Evolutionary conservation across 2,113 vertebrate genomes (phyloP).

Genomic region (Bos indicus): DNA sequence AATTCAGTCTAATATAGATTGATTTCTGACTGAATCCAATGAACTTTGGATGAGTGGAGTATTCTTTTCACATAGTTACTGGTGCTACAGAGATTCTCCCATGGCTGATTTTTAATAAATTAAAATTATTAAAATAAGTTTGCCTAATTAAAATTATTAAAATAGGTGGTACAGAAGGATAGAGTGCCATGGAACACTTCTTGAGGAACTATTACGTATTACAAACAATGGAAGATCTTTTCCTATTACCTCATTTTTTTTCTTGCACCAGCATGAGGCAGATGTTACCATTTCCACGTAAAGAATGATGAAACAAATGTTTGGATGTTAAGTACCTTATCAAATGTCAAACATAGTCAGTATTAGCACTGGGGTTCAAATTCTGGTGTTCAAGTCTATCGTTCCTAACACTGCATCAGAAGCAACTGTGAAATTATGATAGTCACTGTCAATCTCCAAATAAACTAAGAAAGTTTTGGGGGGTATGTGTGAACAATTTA

Average conservation of each 20-base stretch:
- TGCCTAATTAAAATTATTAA: neutral
- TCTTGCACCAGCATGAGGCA: neutral
- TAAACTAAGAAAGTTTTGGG: neutral
- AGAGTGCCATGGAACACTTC: neutral
- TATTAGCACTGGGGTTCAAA: neutral
- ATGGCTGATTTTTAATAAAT: neutral
- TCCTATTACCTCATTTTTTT: neutral
- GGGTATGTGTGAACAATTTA: neutral
- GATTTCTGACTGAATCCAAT: neutral
- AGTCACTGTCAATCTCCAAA: neutral
- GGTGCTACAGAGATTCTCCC: neutral
- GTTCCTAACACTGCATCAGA: neutral
- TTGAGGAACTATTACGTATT: neutral
- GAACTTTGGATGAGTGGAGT: neutral
- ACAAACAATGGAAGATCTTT: neutral
- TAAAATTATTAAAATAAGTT: neutral
- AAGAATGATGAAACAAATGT: neutral
- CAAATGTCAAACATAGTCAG: neutral
- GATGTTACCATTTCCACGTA: neutral
- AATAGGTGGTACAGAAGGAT: neutral
- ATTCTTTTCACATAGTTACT: neutral
- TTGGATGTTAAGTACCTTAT: neutral
- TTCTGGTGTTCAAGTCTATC: neutral
- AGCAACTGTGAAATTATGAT: constrained; percentile 1
- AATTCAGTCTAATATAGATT: constrained; percentile 18